A percentile compares a stretch with the other conserved stretches of the same genome.
Evolutionary conservation across 35 echinoderm and acorn worm species (phyloP).

Genomic region (Ophioderma brevispina): DNA sequence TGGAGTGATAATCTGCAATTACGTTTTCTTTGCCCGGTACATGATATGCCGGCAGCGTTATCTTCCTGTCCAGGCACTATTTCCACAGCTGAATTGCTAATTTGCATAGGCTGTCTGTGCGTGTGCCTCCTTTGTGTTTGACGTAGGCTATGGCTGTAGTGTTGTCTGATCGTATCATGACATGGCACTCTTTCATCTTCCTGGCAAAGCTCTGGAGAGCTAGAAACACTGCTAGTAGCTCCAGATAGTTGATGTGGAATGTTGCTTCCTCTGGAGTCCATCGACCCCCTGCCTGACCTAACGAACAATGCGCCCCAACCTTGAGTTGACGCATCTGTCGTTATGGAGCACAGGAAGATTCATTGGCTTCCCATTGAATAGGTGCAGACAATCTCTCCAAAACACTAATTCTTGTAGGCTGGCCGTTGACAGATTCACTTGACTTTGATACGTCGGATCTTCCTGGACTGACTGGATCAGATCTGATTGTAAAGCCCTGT

Average conservation of each 20-base stretch:
- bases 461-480: slow-evolving; percentile 30
- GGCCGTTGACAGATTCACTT: too few relatives aligned
- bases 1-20: slow-evolving; percentile 56
- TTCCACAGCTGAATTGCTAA: slow-evolving; percentile 42
- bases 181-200: too few relatives aligned
- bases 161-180: too few relatives aligned
- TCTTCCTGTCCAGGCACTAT: slow-evolving; percentile 54
- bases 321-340: slow-evolving; percentile 33
- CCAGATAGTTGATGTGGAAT: too few relatives aligned
- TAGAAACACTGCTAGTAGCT: too few relatives aligned
- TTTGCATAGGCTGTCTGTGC: background rate
- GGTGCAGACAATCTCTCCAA: slow-evolving; percentile 13
- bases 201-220: too few relatives aligned
- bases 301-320: slow-evolving; percentile 31
- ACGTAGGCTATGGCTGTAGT: slow-evolving; percentile 35
- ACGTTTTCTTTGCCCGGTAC: slow-evolving; percentile 51
- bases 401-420: slow-evolving; percentile 32
- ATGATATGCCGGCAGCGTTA: slow-evolving; percentile 44
- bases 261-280: slow-evolving; percentile 5
- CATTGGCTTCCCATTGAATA: slow-evolving; percentile 23
- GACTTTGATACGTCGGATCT: too few relatives aligned
- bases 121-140: slow-evolving; percentile 45
- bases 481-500: slow-evolving; percentile 12
- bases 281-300: slow-evolving; percentile 17
- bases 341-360: background rate